Percentiles rank a stretch among this genome's conserved stretches.
Conservation (phyloP, 2,113 vertebrate genomes). For the Heliornis fulica region DNA sequence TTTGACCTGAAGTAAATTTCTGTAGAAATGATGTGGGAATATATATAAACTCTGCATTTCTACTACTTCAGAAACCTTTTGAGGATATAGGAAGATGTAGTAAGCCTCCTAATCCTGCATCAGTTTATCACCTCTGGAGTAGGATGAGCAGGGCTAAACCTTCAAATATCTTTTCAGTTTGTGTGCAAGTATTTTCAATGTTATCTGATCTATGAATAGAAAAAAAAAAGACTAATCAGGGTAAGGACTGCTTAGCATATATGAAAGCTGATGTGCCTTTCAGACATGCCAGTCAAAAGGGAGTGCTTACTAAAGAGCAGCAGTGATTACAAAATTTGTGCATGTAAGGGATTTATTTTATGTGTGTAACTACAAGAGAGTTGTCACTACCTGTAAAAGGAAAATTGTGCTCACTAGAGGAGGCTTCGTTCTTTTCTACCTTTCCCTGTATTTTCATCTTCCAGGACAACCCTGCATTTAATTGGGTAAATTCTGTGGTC, state of each 20-base stretch:
- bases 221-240: slow-evolving; percentile 15
- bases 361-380: background rate
- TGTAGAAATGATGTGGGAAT: background rate
- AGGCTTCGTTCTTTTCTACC: background rate
- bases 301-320: background rate
- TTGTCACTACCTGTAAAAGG: background rate
- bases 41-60: background rate
- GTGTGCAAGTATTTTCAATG: slow-evolving; percentile 28
- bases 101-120: background rate
- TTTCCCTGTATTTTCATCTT: background rate
- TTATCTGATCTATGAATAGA: slow-evolving; percentile 41
- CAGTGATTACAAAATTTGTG: background rate
- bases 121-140: background rate
- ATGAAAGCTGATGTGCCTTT: slow-evolving; percentile 59
- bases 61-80: background rate
- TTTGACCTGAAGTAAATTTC: slow-evolving; percentile 19
- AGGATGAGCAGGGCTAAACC: background rate
- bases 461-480: accelerated
- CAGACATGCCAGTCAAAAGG: slow-evolving; percentile 16
- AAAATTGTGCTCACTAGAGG: background rate
- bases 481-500: background rate
- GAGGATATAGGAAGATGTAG: background rate
- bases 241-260: slow-evolving; percentile 44
- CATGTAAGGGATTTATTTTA: background rate
- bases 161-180: slow-evolving; percentile 15